Conservation (phyloP, 2,797 vertebrate species). For the Xenentodon cancila region DNA sequence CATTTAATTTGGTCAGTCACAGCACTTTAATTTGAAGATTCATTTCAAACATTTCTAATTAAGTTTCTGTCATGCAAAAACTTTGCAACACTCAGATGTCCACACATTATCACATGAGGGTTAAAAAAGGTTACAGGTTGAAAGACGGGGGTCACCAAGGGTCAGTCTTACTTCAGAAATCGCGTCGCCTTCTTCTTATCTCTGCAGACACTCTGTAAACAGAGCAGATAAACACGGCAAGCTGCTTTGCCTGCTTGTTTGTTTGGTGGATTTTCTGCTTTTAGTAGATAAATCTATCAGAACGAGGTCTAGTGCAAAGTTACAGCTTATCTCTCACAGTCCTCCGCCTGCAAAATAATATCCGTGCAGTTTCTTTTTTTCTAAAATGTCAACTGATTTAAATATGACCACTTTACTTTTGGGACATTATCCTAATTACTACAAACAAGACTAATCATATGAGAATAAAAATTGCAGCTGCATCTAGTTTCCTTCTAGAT, state of each 20-base stretch:
- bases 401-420: slow-evolving; percentile 8
- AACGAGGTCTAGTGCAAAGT: slow-evolving; percentile 52
- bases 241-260: slow-evolving; percentile 42
- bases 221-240: slow-evolving; percentile 47
- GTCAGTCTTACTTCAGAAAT: slow-evolving; percentile 26
- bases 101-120: slow-evolving; percentile 25
- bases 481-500: no score
- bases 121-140: slow-evolving; percentile 30
- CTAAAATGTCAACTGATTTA: background rate
- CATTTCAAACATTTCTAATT: no score
- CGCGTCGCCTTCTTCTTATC: slow-evolving; percentile 53
- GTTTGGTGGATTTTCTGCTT: slow-evolving; percentile 52
- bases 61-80: no score
- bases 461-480: background rate
- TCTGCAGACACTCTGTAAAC: slow-evolving; percentile 46
- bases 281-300: slow-evolving; percentile 59
- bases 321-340: slow-evolving; percentile 33
- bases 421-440: slow-evolving; percentile 14
- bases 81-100: background rate
- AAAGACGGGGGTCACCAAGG: slow-evolving; percentile 43
- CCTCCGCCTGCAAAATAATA: slow-evolving; percentile 25
- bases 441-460: slow-evolving; percentile 18
- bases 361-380: slow-evolving; percentile 3
- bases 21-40: no score
- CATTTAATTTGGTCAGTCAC: no score